Percentiles rank a stretch among this genome's conserved stretches.
Conservation (phyloP, 2,888 invertebrate species). For the Sphaeridia pumilis region DNA sequence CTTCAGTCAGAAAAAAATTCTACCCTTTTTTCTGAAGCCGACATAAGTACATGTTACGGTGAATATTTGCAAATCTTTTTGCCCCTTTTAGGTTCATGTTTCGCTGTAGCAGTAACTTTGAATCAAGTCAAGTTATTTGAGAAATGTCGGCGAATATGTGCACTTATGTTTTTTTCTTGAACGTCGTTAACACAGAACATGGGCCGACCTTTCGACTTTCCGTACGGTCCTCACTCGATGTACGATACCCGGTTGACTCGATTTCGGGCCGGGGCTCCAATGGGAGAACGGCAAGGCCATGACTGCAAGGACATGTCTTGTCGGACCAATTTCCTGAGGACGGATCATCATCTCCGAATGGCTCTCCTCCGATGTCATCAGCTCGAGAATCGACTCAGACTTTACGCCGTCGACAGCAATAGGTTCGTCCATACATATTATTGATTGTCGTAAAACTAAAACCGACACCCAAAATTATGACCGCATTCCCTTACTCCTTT, state of each 20-base stretch:
- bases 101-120: too few species aligned
- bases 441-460: neutral
- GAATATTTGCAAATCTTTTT: too few species aligned
- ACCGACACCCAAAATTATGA: neutral
- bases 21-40: too few species aligned
- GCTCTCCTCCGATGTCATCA: slow-evolving; percentile 22
- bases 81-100: too few species aligned
- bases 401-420: slow-evolving; percentile 14
- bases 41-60: too few species aligned
- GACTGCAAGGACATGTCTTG: slow-evolving; percentile 27
- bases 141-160: too few species aligned
- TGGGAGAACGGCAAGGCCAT: slow-evolving; percentile 18
- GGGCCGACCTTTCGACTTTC: slow-evolving; percentile 25
- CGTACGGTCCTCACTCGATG: slow-evolving; percentile 18
- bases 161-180: neutral
- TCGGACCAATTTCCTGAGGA: slow-evolving; percentile 24
- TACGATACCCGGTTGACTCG: slow-evolving; percentile 14
- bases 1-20: too few species aligned
- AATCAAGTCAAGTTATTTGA: too few species aligned
- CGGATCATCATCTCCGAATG: slow-evolving; percentile 28
- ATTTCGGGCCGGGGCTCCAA: slow-evolving; percentile 12
- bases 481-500: neutral
- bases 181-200: slow-evolving; percentile 20
- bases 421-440: slow-evolving; percentile 4
- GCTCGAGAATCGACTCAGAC: slow-evolving; percentile 25